Evolutionary conservation across 2,113 vertebrate genomes (phyloP), one percentile per base, ranked within the genome.

Genomic region (Triplophysa dalaica): DNA sequence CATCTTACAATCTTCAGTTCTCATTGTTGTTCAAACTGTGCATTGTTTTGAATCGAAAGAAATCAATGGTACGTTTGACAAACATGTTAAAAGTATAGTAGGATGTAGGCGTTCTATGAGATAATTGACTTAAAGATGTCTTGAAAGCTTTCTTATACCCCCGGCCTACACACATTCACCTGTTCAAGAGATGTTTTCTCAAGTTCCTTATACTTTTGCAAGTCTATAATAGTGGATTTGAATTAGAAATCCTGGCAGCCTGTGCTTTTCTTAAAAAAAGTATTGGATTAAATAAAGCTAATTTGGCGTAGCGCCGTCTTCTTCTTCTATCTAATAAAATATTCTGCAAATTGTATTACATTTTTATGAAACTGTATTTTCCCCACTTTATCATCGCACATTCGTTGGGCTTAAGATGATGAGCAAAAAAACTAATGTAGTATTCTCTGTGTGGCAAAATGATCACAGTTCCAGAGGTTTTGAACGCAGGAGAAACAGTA

Each of bases 341-440:
- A 86, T 83, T 82, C 10, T 83, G 74, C 38, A 14, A 76, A 58
- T 24, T 56, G 62, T 58, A 65, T 76, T 77, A 78, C 64, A 29
- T 70, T 82, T 79, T 80, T 60, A 73, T 78, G 69, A 54, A 76
- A 13, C 69, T 26, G 41, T 29, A 52, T 78, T 61, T 52, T 54
- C 19, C 21, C 26, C 24, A 24, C 5, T 62, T 48, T 19, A 22
- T 63, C 22, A 48, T 22, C 16, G 11, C 41, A 43, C 19, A 41
- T n/a, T 24, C 17, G 9, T 65, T 74, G 61, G 9, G 29, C n/a
- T 52, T 75, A 70, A 74, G 22, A 62, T 48, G 69, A 3, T 66
- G 52, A 64, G 68, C 62, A 33, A 67, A 60, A 24, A 68, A 54
- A 24, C 50, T 69, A 29, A n/a, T 33, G 14, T 8, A 38, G 17